Evolutionary conservation across 2,113 vertebrate species (phyloP), one percentile per base, ranked within the genome.

Genomic region (Chrysemys picta): DNA sequence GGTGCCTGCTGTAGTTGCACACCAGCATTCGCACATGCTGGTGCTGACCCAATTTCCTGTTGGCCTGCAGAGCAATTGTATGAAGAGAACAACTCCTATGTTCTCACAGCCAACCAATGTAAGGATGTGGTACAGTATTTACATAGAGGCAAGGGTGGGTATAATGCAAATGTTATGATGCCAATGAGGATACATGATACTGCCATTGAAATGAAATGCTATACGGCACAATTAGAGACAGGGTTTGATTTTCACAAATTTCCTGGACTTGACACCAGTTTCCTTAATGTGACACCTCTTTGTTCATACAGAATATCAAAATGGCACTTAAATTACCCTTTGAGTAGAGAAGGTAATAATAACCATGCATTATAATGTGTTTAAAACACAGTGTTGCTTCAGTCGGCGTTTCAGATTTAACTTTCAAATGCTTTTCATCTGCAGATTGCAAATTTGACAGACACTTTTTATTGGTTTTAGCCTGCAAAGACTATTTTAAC

Each of bases 201-300:
- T 76, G 13, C 38, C 62, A 91, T 78, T 94, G 52, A 79, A 84
- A 45, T 79, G 86, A 96, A 97, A 93, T 35, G 54, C 72, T 69
- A 8, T 38, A 91, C 62, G 31, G 82, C 76, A 35, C 72, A 92
- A 3, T 96, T 97, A 88, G 19, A 90, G 57, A 82, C 57, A 82
- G 22, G 85, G 84, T 85, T 95, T 95, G 8, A 50, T 95, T 98
- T 97, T 95, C 47, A 91, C 56, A 85, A 84, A 42, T 56, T 79
- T 93, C 97, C 89, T 95, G 89, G 90, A 86, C 81, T 95, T 24
- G 29, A 95, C 93, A 95, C 54, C 1, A 6, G 29, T 93, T 95
- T 95, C 49, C 87, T 97, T 97, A 93, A 97, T 97, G 94, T 95
- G 85, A 93, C 90, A 95, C 50, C 57, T 96, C 95, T 95, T 95